phyloP scores from a whole-genome alignment of 1,140 invertebrate genomes.

The Caenorhabditis briggsae region DNA sequence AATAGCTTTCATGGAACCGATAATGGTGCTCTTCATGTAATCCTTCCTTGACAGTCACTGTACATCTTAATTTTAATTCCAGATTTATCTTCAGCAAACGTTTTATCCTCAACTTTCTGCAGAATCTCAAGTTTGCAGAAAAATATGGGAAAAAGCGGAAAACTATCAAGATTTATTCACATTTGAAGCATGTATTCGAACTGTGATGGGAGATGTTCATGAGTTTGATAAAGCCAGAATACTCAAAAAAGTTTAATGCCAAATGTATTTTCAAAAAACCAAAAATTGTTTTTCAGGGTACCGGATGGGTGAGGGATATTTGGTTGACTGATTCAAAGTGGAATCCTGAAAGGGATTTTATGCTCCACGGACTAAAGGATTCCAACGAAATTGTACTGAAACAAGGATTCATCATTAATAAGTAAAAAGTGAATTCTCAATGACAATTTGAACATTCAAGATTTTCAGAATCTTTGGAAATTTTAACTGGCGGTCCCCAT shows the following conservation, averaged over 20 bases:
- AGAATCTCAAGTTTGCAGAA: slow-evolving; percentile 31
- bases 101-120: slow-evolving; percentile 18
- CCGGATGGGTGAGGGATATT: slow-evolving; percentile 62
- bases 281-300: slow-evolving; percentile 34
- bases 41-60: not conserved
- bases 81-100: slow-evolving; percentile 50
- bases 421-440: not conserved
- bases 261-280: not conserved
- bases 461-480: slow-evolving; percentile 17
- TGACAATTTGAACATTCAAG: not conserved
- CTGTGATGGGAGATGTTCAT: slow-evolving; percentile 27
- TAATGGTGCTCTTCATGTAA: slow-evolving; percentile 65
- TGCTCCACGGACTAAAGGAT: slow-evolving; percentile 63
- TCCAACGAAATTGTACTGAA: not conserved
- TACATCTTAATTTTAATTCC: not conserved
- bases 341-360: slow-evolving; percentile 61
- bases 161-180: slow-evolving; percentile 55
- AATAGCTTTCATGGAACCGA: slow-evolving; percentile 62
- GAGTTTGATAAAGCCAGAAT: slow-evolving; percentile 53
- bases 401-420: slow-evolving; percentile 23
- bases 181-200: slow-evolving; percentile 64
- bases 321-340: slow-evolving; percentile 59
- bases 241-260: slow-evolving; percentile 38
- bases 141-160: slow-evolving; percentile 56
- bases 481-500: slow-evolving; percentile 24